Percentiles rank a stretch among this genome's conserved stretches.
phyloP scores from a whole-genome alignment of 2,888 invertebrate genomes.

The Epirrhoe tristata region DNA sequence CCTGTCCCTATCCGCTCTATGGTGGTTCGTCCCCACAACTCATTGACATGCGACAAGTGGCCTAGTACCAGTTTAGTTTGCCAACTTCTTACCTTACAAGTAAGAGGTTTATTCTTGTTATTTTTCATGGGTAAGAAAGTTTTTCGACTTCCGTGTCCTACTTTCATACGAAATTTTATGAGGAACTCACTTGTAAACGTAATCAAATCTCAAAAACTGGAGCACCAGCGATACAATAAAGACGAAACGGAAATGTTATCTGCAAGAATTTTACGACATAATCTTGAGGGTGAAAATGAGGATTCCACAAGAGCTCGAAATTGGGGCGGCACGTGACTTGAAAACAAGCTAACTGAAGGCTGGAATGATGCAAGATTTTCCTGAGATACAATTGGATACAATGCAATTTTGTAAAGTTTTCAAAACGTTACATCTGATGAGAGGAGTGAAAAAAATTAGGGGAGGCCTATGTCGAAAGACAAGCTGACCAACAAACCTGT shows the following conservation, averaged over 20 bases:
- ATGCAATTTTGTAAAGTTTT: neutral
- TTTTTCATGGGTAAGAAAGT: too few species aligned
- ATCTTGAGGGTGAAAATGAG: constrained; percentile 25
- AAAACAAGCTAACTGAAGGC: neutral
- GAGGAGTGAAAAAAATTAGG: too few species aligned
- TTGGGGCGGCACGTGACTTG: constrained; percentile 10
- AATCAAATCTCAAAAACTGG: constrained; percentile 9
- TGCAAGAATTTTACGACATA: constrained; percentile 18
- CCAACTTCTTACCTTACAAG: too few species aligned
- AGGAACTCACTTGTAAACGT: constrained; percentile 4
- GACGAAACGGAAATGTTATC: constrained; percentile 3
- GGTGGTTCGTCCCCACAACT: too few species aligned
- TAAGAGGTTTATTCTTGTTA: too few species aligned
- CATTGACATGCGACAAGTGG: too few species aligned
- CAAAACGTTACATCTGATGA: too few species aligned
- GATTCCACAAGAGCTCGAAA: constrained; percentile 3
- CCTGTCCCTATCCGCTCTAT: too few species aligned
- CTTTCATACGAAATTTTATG: neutral
- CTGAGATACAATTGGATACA: neutral
- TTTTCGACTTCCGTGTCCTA: neutral
- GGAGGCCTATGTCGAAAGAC: too few species aligned
- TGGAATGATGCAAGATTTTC: neutral
- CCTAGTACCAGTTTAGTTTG: too few species aligned
- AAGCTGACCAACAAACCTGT: too few species aligned
- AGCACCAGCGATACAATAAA: constrained; percentile 9